Percentiles rank a stretch among this genome's conserved stretches.
Conservation (phyloP, 2,113 vertebrate species). For the Limanda limanda region DNA sequence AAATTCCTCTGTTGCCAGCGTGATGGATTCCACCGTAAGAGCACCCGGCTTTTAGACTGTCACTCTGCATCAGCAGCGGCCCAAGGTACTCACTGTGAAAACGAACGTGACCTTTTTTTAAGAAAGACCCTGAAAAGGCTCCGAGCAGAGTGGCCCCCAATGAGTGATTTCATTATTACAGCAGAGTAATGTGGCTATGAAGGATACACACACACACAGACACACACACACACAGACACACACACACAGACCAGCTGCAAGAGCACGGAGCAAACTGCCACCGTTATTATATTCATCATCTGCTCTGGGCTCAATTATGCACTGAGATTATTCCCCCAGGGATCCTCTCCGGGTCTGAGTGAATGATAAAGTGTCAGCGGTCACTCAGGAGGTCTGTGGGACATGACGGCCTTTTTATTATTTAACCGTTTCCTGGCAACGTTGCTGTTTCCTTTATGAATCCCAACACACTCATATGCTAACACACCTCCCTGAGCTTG, state of each 20-base stretch:
- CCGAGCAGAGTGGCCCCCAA: constrained; percentile 26
- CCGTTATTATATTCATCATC: constrained; percentile 8
- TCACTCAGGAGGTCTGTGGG: neutral
- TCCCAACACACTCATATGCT: no score
- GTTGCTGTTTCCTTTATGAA: no score
- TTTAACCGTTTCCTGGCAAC: no score
- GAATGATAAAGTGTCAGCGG: constrained; percentile 24
- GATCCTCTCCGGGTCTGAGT: constrained; percentile 20
- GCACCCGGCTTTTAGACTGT: constrained; percentile 47
- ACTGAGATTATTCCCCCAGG: constrained; percentile 8
- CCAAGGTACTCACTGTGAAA: constrained; percentile 18
- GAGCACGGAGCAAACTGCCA: constrained; percentile 4
- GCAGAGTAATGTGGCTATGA: constrained; percentile 18
- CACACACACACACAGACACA: no score
- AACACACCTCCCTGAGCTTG: no score
- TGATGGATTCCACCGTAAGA: constrained; percentile 22
- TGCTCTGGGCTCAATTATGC: constrained; percentile 14
- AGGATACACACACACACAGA: constrained; percentile 1
- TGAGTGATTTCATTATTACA: constrained; percentile 63
- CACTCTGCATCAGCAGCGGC: constrained; percentile 33
- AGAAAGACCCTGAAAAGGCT: constrained; percentile 25
- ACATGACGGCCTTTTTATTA: neutral
- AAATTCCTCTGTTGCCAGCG: constrained; percentile 26
- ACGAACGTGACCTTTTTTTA: neutral
- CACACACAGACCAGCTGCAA: constrained; percentile 48